Evolutionary conservation across 2,113 vertebrate species (phyloP).

Genomic region (Thunnus thynnus): DNA sequence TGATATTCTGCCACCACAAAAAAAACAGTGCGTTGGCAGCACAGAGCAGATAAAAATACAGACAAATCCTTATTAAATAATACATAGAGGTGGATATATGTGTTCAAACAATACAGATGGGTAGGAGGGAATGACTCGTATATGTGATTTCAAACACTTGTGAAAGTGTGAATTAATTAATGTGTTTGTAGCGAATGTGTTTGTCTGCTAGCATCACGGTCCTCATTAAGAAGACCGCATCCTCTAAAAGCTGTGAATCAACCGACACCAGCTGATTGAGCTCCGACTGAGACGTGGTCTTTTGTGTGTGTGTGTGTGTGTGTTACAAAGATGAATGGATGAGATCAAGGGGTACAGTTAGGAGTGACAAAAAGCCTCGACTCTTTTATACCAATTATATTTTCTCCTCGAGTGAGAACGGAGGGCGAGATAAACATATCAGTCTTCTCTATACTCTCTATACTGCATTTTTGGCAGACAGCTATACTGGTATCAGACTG

Average conservation of each 20-base stretch:
- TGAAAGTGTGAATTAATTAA: no score
- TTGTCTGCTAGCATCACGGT: slow-evolving; percentile 42
- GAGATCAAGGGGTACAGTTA: slow-evolving; percentile 11
- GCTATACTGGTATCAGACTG: no score
- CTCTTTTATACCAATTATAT: neutral
- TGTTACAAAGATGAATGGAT: neutral
- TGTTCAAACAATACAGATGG: neutral
- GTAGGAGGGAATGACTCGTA: no score
- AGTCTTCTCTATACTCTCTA: neutral
- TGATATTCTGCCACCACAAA: neutral
- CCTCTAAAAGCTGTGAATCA: slow-evolving; percentile 38
- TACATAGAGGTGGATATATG: neutral
- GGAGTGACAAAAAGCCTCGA: neutral
- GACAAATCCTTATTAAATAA: slow-evolving; percentile 1
- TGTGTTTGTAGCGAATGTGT: neutral
- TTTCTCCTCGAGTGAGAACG: neutral
- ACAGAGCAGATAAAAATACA: neutral
- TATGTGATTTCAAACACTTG: neutral
- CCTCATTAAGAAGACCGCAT: slow-evolving; percentile 53
- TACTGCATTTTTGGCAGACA: neutral
- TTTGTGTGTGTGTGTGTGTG: neutral
- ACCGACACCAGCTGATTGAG: slow-evolving; percentile 45
- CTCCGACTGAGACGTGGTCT: slow-evolving; percentile 41
- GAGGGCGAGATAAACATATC: neutral
- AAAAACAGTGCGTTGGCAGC: neutral